phyloP scores from a whole-genome alignment of 1,140 invertebrate genomes.

The Lepidurus couesii region DNA sequence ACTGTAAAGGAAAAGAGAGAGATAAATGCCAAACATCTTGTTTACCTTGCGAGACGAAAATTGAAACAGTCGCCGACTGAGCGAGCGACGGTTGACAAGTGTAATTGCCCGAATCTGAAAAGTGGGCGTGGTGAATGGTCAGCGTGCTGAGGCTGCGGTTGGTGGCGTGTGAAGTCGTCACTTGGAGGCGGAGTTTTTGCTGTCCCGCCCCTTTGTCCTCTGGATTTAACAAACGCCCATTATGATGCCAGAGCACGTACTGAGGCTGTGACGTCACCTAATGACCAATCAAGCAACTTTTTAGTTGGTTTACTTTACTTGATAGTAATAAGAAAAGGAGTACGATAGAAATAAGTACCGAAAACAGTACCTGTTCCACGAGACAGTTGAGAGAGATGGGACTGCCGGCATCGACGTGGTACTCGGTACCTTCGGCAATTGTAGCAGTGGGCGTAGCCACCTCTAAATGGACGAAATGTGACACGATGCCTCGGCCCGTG shows the following conservation, averaged over 20 bases:
- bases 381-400: conserved; percentile 44
- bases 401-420: conserved; percentile 44
- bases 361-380: conserved; percentile 43
- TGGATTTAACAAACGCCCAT: conserved; percentile 35
- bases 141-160: conserved; percentile 37
- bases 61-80: conserved; percentile 47
- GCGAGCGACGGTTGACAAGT: conserved; percentile 49
- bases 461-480: conserved; percentile 79
- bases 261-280: conserved; percentile 38
- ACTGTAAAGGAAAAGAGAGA: not conserved
- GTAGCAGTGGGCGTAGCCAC: conserved; percentile 64
- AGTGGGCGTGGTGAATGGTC: conserved; percentile 69
- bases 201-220: conserved; percentile 28
- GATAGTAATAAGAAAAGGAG: too few relatives aligned
- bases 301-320: not conserved
- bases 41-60: conserved; percentile 45
- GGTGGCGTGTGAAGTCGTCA: conserved; percentile 28
- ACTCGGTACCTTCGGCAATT: conserved; percentile 46
- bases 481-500: conserved; percentile 73
- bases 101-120: conserved; percentile 62
- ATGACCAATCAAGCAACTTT: not conserved
- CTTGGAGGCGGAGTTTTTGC: not conserved
- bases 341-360: not conserved
- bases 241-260: conserved; percentile 50
- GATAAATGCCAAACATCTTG: not conserved